Conservation (phyloP, 2,888 invertebrate species). For the Synanthedon andrenaeformis region DNA sequence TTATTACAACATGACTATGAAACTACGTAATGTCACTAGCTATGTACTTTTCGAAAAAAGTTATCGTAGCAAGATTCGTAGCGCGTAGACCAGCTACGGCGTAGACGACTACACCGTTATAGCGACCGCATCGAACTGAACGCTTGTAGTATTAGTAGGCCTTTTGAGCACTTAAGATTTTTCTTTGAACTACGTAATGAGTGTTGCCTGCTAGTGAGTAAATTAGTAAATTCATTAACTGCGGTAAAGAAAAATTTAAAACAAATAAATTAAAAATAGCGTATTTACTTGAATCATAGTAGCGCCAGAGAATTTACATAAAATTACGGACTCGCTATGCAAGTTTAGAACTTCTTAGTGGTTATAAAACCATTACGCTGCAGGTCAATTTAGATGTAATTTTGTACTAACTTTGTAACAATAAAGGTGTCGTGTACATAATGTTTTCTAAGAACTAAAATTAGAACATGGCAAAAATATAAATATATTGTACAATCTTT, state of each 20-base stretch:
- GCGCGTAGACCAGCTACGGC: conserved; percentile 33
- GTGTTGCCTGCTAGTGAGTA: conserved; percentile 20
- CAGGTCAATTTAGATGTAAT: not conserved
- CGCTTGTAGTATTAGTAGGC: conserved; percentile 22
- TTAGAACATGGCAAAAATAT: no score
- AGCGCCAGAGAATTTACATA: conserved; percentile 12
- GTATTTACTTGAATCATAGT: not conserved
- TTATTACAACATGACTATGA: conserved; percentile 2
- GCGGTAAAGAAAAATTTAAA: not conserved
- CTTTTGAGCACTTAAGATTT: conserved; percentile 29
- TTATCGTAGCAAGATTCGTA: conserved; percentile 17
- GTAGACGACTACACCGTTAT: conserved; percentile 46
- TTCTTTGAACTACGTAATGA: conserved; percentile 27
- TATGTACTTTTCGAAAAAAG: conserved; percentile 19
- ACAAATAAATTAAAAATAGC: not conserved
- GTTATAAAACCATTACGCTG: not conserved
- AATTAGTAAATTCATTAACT: conserved; percentile 10
- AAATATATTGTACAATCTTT: no score
- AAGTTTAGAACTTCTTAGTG: not conserved
- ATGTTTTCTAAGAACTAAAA: no score
- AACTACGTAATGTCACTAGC: conserved; percentile 5
- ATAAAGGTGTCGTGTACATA: not conserved
- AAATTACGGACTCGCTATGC: conserved; percentile 9
- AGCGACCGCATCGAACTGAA: conserved; percentile 47
- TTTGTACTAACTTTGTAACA: not conserved